Conservation (phyloP, 2,797 vertebrate genomes). For the Echeneis naucrates region DNA sequence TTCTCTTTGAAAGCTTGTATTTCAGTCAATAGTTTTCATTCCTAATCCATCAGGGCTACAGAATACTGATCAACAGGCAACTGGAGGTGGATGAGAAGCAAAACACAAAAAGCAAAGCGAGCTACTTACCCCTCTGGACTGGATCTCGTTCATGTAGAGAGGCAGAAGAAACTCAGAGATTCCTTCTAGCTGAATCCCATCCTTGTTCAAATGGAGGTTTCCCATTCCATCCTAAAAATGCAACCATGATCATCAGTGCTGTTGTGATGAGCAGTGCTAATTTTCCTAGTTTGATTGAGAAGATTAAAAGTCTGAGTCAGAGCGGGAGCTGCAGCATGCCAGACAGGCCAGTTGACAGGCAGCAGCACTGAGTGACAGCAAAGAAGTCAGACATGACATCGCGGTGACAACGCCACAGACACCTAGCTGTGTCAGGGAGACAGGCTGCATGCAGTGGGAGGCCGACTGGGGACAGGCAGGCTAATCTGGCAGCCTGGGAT, state of each 20-base stretch:
- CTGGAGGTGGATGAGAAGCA: slow-evolving; percentile 3
- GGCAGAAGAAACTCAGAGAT: slow-evolving; percentile 94
- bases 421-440: slow-evolving; percentile 49
- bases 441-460: slow-evolving; percentile 55
- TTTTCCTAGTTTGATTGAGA: slow-evolving; percentile 28
- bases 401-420: slow-evolving; percentile 64
- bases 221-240: slow-evolving; percentile 94
- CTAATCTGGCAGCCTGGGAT: slow-evolving; percentile 52
- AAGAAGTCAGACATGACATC: slow-evolving; percentile 65
- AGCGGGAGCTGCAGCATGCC: slow-evolving; percentile 13
- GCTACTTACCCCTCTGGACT: slow-evolving; percentile 91
- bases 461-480: slow-evolving; percentile 34
- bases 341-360: slow-evolving; percentile 34
- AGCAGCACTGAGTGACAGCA: slow-evolving; percentile 57
- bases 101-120: slow-evolving; percentile 12
- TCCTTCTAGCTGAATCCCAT: slow-evolving; percentile 92
- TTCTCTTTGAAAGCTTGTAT: slow-evolving; percentile 26
- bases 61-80: slow-evolving; percentile 42
- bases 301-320: slow-evolving; percentile 10
- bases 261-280: background rate
- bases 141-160: slow-evolving; percentile 94
- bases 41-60: slow-evolving; percentile 31
- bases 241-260: slow-evolving; percentile 23
- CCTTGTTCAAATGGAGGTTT: slow-evolving; percentile 91
- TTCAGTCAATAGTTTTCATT: slow-evolving; percentile 33